Evolutionary conservation across 2,113 vertebrate genomes (phyloP), one percentile per base, ranked within the genome.

Genomic region (Oncorhynchus nerka): DNA sequence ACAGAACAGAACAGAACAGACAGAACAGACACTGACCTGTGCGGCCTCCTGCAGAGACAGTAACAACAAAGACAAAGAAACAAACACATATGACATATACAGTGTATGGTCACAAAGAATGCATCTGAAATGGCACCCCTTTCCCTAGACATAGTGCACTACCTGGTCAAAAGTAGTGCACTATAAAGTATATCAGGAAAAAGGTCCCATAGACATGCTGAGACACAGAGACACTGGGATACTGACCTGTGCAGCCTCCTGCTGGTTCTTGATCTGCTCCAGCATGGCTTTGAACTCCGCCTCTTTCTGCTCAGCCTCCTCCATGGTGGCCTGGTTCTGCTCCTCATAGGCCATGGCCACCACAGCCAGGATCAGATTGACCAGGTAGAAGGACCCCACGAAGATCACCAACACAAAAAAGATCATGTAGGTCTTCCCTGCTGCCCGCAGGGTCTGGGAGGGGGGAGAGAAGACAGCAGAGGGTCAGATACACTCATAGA

Each of bases 361-460:
- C 91, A 99, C 98, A 91, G 97, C 98, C 95, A 99, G 80, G 75
- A 99, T 99, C 66, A 99, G 93, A 73, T 99, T 99, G n/a, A 99
- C 97, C 92, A 99, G 91, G 78, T 99, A 99, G 92, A 99, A 99
- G 0, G 98, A 99, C 0, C 98, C 98, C 95, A 99, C 97, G 19
- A 99, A 99, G 90, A 99, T 99, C 88, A 99, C 98, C 92, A 99
- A 87, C 84, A 99, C 97, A n/a, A 99, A 99, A 93, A 99, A 99
- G 88, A 99, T 97, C 97, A 99, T 99, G 92, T 99, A 99, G 22
- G 97, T 99, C 90, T 99, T 99, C 72, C 98, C 98, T 73, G 98
- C 97, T 0, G 98, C 97, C 82, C 59, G 19, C 5, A 62, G 59
- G 8, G 59, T 62, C 59, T 62, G 51, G 13, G 15, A 55, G 15